Conservation (phyloP, 2,113 vertebrate genomes). For the Hippocampus guttulatus region DNA sequence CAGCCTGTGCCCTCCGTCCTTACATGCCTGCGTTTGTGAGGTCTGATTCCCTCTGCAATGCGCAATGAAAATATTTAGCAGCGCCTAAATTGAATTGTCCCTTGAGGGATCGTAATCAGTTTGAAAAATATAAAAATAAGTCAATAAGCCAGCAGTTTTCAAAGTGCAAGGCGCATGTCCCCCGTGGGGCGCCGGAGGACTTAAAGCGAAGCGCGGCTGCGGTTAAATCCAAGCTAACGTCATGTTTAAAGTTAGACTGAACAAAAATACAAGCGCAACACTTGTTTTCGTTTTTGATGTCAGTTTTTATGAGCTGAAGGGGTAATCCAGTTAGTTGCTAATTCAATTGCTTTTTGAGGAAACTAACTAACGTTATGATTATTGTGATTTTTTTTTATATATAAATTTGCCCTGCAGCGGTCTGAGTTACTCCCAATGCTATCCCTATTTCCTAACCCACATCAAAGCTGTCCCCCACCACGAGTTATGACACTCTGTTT, state of each 20-base stretch:
- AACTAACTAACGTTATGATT: neutral
- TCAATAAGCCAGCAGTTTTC: neutral
- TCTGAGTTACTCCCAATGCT: neutral
- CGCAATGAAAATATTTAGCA: neutral
- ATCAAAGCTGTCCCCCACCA: conserved; percentile 54
- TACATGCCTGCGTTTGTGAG: neutral
- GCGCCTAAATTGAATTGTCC: neutral
- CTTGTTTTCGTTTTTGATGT: neutral
- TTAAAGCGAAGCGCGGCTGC: neutral
- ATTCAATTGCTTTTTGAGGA: too few relatives aligned
- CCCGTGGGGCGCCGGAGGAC: neutral
- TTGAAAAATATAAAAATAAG: neutral
- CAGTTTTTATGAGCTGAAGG: neutral
- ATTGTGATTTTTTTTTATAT: neutral
- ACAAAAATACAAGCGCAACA: neutral
- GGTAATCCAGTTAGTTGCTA: too few relatives aligned
- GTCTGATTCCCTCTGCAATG: neutral
- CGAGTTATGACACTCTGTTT: conserved; percentile 60
- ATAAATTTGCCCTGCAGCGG: neutral
- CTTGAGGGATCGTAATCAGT: neutral
- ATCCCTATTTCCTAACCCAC: conserved; percentile 55
- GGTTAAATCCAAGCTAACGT: neutral
- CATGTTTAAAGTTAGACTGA: neutral
- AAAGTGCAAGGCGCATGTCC: neutral
- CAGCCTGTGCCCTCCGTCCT: neutral